Evolutionary conservation across 2,797 vertebrate genomes (phyloP).

Genomic region (Parotocinclus haroldoi): DNA sequence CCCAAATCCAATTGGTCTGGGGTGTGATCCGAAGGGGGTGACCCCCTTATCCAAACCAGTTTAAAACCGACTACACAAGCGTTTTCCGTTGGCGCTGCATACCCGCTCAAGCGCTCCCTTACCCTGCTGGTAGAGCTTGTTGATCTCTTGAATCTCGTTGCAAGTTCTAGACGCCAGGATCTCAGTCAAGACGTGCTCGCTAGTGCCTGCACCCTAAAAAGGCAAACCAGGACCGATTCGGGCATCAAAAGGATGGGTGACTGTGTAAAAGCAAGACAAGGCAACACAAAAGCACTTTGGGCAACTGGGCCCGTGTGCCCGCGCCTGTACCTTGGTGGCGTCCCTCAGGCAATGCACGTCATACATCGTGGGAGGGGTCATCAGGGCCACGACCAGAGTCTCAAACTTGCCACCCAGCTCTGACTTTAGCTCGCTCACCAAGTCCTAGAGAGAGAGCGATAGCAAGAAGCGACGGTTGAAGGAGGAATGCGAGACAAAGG

Average conservation of each 20-base stretch:
- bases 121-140: slow-evolving; percentile 83
- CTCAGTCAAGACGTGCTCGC: slow-evolving; percentile 88
- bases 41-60: too few relatives aligned
- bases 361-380: slow-evolving; percentile 76
- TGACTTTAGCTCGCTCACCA: slow-evolving; percentile 82
- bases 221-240: background rate
- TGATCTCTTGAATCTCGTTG: slow-evolving; percentile 77
- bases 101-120: slow-evolving; percentile 2
- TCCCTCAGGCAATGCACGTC: slow-evolving; percentile 81
- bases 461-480: background rate
- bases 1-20: too few relatives aligned
- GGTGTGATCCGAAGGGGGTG: too few relatives aligned
- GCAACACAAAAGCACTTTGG: too few relatives aligned
- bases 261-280: too few relatives aligned
- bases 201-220: slow-evolving; percentile 86
- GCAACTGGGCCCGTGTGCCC: background rate
- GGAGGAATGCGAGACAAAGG: too few relatives aligned
- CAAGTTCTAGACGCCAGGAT: slow-evolving; percentile 88
- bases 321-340: slow-evolving; percentile 81
- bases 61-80: too few relatives aligned
- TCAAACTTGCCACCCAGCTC: slow-evolving; percentile 93
- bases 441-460: slow-evolving; percentile 70
- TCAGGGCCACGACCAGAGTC: slow-evolving; percentile 80
- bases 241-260: too few relatives aligned
- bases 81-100: too few relatives aligned